Conservation (phyloP, 2,888 invertebrate species). For the Hartigia nigra region DNA sequence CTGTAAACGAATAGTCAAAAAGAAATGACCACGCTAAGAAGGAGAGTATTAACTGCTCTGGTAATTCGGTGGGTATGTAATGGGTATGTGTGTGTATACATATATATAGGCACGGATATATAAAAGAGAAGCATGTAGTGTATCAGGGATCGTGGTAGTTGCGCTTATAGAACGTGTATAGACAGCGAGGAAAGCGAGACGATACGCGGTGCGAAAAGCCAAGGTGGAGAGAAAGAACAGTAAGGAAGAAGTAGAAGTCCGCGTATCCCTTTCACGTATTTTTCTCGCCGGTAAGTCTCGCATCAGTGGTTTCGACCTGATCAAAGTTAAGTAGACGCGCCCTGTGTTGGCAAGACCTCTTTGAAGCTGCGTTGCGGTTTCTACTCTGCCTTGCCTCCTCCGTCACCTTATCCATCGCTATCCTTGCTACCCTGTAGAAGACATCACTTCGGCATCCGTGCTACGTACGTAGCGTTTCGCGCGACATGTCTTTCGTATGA, state of each 20-base stretch:
- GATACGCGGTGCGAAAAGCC: constrained; percentile 4
- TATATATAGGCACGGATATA: neutral
- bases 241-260: neutral
- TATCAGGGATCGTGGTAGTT: neutral
- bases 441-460: neutral
- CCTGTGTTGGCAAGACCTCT: constrained; percentile 48
- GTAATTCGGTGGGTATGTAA: neutral
- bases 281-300: constrained; percentile 43
- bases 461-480: neutral
- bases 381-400: constrained; percentile 47
- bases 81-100: neutral
- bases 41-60: neutral
- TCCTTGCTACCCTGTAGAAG: constrained; percentile 24
- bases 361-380: constrained; percentile 60
- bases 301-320: constrained; percentile 61
- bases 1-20: neutral
- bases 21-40: neutral
- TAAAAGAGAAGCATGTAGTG: neutral
- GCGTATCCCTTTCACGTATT: constrained; percentile 25
- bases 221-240: neutral
- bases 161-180: neutral
- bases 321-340: constrained; percentile 65
- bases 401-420: constrained; percentile 22
- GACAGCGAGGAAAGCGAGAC: neutral
- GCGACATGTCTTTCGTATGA: neutral